Evolutionary conservation across 2,888 invertebrate species (phyloP), one percentile per base, ranked within the genome.

Genomic region (Phytoseiulus persimilis): DNA sequence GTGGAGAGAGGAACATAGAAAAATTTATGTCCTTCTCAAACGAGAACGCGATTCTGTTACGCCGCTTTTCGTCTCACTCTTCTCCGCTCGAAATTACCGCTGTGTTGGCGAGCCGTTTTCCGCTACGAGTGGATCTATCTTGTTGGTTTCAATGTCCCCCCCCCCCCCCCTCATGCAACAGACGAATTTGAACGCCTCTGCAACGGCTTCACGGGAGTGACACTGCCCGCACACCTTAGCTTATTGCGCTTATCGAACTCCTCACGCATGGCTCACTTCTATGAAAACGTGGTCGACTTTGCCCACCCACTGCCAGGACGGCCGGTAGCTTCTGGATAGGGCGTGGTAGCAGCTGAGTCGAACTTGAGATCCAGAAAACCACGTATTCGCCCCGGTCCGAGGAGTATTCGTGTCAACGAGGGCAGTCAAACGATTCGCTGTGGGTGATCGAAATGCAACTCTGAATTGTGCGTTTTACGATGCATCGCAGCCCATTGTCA

Each of bases 211-310:
- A n/a, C n/a, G n/a, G n/a, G n/a, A n/a, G n/a, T n/a, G n/a, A n/a
- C n/a, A n/a, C n/a, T n/a, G n/a, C n/a, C n/a, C n/a, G n/a, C n/a
- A n/a, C n/a, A n/a, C n/a, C n/a, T n/a, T n/a, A n/a, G n/a, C 39
- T 9, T 3, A 39, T 6, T 39, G 39, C 3, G 39, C 39, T 9
- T 39, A 3, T 39, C 39, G 39, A n/a, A n/a, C n/a, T n/a, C n/a
- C 9, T 39, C 39, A 39, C 9, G 3, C 39, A 65, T 23, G 0
- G 31, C 87, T 31, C n/a, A 87, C 87, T 87, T 87, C 87, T 0
- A 87, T 87, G 87, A 87, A 87, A 3, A 87, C 87, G 87, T 87
- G 18, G 87, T 33, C 33, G n/a, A 87, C 87, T 87, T 87, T 87
- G 31, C 87, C 87, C 32, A 87, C 87, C 87, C 87, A 87, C 33